Evolutionary conservation across 2,888 invertebrate genomes (phyloP).

Genomic region (Bhutanitis thaidina): DNA sequence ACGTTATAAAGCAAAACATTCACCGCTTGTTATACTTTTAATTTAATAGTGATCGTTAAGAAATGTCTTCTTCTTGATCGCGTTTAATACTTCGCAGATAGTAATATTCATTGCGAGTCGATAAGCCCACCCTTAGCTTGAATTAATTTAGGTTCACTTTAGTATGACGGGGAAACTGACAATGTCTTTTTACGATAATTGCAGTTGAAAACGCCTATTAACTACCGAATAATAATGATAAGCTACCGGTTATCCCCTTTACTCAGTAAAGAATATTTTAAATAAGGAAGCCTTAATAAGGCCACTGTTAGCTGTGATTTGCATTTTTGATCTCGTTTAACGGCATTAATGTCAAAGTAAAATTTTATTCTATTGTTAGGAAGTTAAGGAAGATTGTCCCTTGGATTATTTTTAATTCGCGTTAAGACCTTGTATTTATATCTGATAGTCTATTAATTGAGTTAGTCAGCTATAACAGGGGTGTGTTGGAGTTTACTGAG

Average conservation of each 20-base stretch:
- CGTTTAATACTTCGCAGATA: constrained; percentile 7
- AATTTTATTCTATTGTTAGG: constrained; percentile 18
- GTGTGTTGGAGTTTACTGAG: constrained; percentile 55
- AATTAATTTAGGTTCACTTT: constrained; percentile 38
- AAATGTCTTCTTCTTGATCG: background rate
- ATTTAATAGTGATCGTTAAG: background rate
- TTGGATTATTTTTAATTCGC: constrained; percentile 23
- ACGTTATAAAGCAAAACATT: background rate
- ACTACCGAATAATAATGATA: constrained; percentile 44
- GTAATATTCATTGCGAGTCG: constrained; percentile 11
- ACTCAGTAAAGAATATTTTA: constrained; percentile 47
- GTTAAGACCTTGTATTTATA: constrained; percentile 25
- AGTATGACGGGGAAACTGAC: constrained; percentile 36
- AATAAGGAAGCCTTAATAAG: constrained; percentile 42
- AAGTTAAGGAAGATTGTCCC: constrained; percentile 22
- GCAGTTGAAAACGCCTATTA: constrained; percentile 48
- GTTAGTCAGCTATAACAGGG: constrained; percentile 51
- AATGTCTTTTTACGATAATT: constrained; percentile 56
- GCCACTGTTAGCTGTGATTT: constrained; percentile 39
- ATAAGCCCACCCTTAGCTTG: constrained; percentile 35
- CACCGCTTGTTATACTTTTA: background rate
- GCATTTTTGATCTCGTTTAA: constrained; percentile 41
- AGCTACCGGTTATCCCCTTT: constrained; percentile 43
- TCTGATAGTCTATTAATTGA: constrained; percentile 45
- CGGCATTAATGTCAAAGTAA: constrained; percentile 22